Evolutionary conservation across 1,140 invertebrate species (phyloP).

Genomic region (Argopecten irradians): DNA sequence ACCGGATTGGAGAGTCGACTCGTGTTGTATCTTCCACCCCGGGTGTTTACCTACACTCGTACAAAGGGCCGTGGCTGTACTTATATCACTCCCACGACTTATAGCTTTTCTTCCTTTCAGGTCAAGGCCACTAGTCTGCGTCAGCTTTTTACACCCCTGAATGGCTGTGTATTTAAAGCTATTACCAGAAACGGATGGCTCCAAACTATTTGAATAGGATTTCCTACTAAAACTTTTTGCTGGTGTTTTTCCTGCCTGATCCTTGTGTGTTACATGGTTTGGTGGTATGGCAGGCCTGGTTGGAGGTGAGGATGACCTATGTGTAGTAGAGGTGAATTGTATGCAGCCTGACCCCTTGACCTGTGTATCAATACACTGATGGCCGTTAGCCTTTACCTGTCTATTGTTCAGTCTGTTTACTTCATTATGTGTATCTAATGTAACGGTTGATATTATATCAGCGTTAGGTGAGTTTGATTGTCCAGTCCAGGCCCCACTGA

Average conservation of each 20-base stretch:
- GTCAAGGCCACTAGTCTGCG: slow-evolving; percentile 7
- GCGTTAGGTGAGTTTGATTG: neutral
- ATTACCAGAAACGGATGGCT: neutral
- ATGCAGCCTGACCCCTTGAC: slow-evolving; percentile 3
- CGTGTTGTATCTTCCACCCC: neutral
- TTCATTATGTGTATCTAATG: slow-evolving; percentile 6
- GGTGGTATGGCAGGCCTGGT: neutral
- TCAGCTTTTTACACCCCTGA: slow-evolving; percentile 7
- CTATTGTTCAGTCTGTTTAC: slow-evolving; percentile 21
- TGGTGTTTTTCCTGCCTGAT: neutral
- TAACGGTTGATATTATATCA: neutral
- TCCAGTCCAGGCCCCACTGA: neutral
- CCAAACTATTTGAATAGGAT: neutral
- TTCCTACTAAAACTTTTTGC: neutral
- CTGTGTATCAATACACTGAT: slow-evolving; percentile 17
- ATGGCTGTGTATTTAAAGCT: neutral
- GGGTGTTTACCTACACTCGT: slow-evolving; percentile 7
- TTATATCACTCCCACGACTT: slow-evolving; percentile 15
- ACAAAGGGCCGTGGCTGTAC: slow-evolving; percentile 19
- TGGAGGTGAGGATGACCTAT: slow-evolving; percentile 3
- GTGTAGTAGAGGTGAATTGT: neutral
- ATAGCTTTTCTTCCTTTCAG: neutral
- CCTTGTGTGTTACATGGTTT: neutral
- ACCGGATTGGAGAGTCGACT: neutral
- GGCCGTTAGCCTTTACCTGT: slow-evolving; percentile 19